Conservation (phyloP, 2,797 vertebrate species). For the Etheostoma nigrum region DNA sequence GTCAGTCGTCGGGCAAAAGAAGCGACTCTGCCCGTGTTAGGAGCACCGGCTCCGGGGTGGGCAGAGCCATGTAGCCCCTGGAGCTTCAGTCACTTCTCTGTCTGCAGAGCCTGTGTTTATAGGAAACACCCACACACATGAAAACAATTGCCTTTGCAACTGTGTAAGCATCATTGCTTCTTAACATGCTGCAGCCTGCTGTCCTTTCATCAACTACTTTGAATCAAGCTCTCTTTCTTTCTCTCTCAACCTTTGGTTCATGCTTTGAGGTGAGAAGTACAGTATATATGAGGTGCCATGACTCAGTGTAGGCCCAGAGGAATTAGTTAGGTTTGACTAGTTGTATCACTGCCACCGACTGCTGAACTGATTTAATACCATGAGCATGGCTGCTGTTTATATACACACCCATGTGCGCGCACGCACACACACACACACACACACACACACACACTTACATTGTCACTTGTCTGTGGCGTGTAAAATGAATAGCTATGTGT, state of each 20-base stretch:
- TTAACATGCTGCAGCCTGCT: conserved; percentile 75
- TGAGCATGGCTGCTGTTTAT: conserved; percentile 65
- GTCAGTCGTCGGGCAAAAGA: conserved; percentile 59
- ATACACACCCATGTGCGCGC: conserved; percentile 52
- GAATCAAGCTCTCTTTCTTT: conserved; percentile 58
- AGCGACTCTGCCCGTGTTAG: conserved; percentile 45
- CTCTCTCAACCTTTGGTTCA: conserved; percentile 38
- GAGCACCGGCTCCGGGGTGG: conserved; percentile 61
- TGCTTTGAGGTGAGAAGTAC: conserved; percentile 61
- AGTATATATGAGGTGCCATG: conserved; percentile 61
- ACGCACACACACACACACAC: conserved; percentile 20
- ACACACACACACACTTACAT: conserved; percentile 45
- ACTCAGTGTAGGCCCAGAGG: conserved; percentile 66
- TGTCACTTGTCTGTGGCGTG: conserved; percentile 68
- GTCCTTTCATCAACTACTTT: conserved; percentile 73
- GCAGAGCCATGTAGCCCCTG: conserved; percentile 59
- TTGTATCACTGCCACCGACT: conserved; percentile 60
- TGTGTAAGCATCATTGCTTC: conserved; percentile 66
- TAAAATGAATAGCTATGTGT: conserved; percentile 76
- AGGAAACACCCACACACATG: conserved; percentile 67
- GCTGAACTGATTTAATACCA: conserved; percentile 73
- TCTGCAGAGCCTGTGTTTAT: conserved; percentile 75
- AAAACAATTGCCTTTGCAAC: conserved; percentile 77
- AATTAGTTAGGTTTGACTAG: conserved; percentile 66
- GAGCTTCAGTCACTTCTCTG: conserved; percentile 66